A percentile compares a stretch with the other conserved stretches of the same genome.
Conservation (phyloP, 2,888 invertebrate species). For the Brenthis hecate region DNA sequence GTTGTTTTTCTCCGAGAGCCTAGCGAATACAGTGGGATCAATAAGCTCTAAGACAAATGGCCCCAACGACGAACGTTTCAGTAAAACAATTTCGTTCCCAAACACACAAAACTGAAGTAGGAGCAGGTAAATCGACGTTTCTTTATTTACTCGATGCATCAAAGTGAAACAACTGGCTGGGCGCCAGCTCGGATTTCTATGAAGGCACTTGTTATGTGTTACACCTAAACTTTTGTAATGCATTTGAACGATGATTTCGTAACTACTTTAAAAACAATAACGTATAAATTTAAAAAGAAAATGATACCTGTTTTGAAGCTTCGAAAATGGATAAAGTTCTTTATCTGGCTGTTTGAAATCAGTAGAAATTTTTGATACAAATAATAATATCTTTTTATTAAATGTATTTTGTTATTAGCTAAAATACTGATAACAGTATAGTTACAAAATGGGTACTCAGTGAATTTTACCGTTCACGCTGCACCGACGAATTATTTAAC, state of each 20-base stretch:
- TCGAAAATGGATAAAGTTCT: background rate
- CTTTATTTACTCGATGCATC: slow-evolving; percentile 17
- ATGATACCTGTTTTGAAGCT: background rate
- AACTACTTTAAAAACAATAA: slow-evolving; percentile 9
- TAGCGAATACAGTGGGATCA: background rate
- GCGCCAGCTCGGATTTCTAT: slow-evolving; percentile 14
- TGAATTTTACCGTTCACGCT: background rate
- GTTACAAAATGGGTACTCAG: background rate
- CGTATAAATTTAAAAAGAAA: background rate
- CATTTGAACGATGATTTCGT: background rate
- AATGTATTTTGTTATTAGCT: too few relatives aligned
- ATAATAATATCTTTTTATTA: too few relatives aligned
- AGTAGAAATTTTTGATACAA: too few relatives aligned
- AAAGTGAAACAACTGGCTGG: slow-evolving; percentile 19
- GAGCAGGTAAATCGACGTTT: slow-evolving; percentile 20
- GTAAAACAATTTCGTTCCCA: slow-evolving; percentile 5
- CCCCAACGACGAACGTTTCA: slow-evolving; percentile 1
- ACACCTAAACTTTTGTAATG: slow-evolving; percentile 13
- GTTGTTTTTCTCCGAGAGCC: too few relatives aligned
- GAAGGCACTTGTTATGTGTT: slow-evolving; percentile 7
- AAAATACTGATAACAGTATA: too few relatives aligned
- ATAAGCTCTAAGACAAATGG: slow-evolving; percentile 15
- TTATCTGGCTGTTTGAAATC: too few relatives aligned
- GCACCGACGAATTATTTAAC: slow-evolving; percentile 6
- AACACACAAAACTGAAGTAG: background rate